phyloP scores from a whole-genome alignment of 2,888 invertebrate genomes.

The Homarus gammarus region DNA sequence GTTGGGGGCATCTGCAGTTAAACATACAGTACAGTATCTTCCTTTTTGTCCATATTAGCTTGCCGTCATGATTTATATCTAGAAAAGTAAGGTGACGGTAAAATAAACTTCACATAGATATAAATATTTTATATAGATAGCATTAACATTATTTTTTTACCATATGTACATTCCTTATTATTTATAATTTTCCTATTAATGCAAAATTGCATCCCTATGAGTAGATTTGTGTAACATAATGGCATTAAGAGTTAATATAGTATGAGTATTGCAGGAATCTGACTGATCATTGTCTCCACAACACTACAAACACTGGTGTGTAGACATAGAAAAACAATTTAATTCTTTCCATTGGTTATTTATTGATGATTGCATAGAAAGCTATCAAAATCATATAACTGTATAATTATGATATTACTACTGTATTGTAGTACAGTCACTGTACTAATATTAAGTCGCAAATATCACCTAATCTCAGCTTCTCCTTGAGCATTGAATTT shows the following conservation, averaged over 20 bases:
- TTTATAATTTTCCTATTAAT: background rate
- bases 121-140: background rate
- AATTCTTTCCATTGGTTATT: background rate
- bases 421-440: background rate
- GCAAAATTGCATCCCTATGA: background rate
- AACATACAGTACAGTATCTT: background rate
- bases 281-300: background rate
- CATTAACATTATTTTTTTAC: background rate
- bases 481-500: background rate
- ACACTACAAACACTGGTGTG: background rate
- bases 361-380: conserved; percentile 3
- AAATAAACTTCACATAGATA: background rate
- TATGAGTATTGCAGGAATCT: conserved; percentile 1
- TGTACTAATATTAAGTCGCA: background rate
- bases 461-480: background rate
- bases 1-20: background rate
- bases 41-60: background rate
- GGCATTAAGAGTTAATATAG: background rate
- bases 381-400: background rate
- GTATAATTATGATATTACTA: background rate
- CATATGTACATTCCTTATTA: background rate
- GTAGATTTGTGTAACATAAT: conserved; percentile 5
- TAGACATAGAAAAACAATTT: background rate
- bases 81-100: background rate
- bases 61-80: background rate